Evolutionary conservation across 2,888 invertebrate genomes (phyloP).

Genomic region (Trichopoda pennipes): DNA sequence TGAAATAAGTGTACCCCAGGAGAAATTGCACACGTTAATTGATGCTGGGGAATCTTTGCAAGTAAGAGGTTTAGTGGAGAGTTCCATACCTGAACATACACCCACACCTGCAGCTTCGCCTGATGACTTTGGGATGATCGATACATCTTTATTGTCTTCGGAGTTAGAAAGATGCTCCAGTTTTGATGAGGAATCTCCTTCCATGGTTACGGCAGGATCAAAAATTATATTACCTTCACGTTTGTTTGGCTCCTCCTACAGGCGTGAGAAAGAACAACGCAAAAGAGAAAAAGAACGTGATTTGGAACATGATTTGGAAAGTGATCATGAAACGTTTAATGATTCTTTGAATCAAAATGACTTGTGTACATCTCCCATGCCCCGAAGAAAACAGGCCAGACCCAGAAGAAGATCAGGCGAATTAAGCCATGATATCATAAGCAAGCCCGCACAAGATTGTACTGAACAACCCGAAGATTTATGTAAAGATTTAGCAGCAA

Average conservation of each 20-base stretch:
- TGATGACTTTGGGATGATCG: slow-evolving; percentile 78
- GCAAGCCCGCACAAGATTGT: slow-evolving; percentile 73
- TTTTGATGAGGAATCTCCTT: slow-evolving; percentile 81
- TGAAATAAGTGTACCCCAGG: slow-evolving; percentile 93
- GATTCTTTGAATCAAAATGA: slow-evolving; percentile 77
- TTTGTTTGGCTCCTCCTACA: slow-evolving; percentile 76
- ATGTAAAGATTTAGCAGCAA: slow-evolving; percentile 69
- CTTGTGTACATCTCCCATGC: slow-evolving; percentile 89
- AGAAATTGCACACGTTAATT: slow-evolving; percentile 90
- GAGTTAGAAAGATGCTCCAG: slow-evolving; percentile 79
- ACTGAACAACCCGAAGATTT: slow-evolving; percentile 61
- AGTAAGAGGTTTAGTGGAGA: slow-evolving; percentile 89
- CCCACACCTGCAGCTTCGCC: slow-evolving; percentile 80
- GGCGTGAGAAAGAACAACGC: slow-evolving; percentile 75
- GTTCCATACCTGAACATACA: slow-evolving; percentile 81
- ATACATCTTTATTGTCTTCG: slow-evolving; percentile 76
- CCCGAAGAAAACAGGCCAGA: slow-evolving; percentile 91
- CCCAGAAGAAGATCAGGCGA: slow-evolving; percentile 93
- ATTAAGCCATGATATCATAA: slow-evolving; percentile 80
- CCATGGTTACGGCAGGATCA: slow-evolving; percentile 79
- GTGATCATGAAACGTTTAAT: slow-evolving; percentile 76
- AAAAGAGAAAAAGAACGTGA: slow-evolving; percentile 69
- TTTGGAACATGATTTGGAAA: slow-evolving; percentile 78
- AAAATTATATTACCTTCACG: slow-evolving; percentile 79
- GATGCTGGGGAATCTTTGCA: slow-evolving; percentile 94